phyloP scores from a whole-genome alignment of 1,140 invertebrate genomes.

The Listronotus oregonensis region DNA sequence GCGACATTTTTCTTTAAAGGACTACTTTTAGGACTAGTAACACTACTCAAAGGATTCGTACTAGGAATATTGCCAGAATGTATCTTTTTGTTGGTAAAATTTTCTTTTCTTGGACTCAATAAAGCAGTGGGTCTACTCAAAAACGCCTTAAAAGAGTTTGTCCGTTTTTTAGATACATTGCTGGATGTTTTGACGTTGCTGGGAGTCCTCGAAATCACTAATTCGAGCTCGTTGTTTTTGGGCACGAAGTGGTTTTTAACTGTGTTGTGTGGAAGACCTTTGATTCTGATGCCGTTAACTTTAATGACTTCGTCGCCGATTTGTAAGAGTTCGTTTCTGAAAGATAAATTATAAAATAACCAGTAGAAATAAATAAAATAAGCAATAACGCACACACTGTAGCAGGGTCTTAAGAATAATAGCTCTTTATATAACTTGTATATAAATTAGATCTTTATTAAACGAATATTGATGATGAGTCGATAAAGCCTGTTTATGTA shows the following conservation, averaged over 20 bases:
- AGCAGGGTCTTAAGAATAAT: too few species aligned
- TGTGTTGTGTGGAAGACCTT: slow-evolving; percentile 71
- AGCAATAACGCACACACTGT: too few species aligned
- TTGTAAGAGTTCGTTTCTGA: slow-evolving; percentile 75
- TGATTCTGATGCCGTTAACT: slow-evolving; percentile 77
- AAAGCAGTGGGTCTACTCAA: slow-evolving; percentile 14
- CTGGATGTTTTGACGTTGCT: slow-evolving; percentile 11
- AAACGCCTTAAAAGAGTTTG: slow-evolving; percentile 29
- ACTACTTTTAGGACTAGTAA: not conserved
- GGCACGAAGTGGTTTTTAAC: slow-evolving; percentile 34
- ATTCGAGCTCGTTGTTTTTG: slow-evolving; percentile 48
- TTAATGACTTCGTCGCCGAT: slow-evolving; percentile 85
- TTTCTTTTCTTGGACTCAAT: slow-evolving; percentile 18
- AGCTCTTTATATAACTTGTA: too few species aligned
- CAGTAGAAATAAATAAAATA: not conserved
- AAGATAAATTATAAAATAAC: too few species aligned
- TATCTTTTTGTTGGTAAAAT: not conserved
- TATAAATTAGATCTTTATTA: too few species aligned
- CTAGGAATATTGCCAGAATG: not conserved
- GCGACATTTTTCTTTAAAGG: not conserved
- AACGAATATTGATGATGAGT: too few species aligned
- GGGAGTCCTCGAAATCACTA: slow-evolving; percentile 40
- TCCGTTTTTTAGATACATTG: slow-evolving; percentile 19
- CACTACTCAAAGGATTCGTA: not conserved
- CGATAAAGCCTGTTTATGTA: too few species aligned